These are phyloP conservation scores for Pitangus sulphuratus DNA, from an alignment of 2,797 vertebrate species.

Conservation along the genomic window DNA sequence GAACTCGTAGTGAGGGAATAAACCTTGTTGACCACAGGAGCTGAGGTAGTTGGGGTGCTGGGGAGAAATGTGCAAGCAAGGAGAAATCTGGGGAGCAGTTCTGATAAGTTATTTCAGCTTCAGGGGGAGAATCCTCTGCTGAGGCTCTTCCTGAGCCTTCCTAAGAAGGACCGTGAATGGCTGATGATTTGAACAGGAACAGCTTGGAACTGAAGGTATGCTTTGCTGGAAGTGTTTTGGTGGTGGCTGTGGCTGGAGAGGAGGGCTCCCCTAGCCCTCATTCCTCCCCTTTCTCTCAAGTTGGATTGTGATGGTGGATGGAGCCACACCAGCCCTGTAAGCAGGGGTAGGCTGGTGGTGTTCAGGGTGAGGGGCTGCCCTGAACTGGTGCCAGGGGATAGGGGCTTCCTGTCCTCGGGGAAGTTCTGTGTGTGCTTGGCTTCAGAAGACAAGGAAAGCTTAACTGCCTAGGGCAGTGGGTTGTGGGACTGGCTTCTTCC, in stretches of 20 bases:
- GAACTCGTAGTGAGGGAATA: accelerated
- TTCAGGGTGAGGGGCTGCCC: background rate
- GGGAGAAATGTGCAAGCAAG: accelerated
- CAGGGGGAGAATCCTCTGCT: background rate
- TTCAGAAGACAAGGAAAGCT: background rate
- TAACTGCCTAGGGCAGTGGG: accelerated
- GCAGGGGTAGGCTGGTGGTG: background rate
- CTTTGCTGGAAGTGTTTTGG: background rate
- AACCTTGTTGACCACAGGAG: accelerated
- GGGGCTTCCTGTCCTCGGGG: background rate
- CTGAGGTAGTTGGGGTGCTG: accelerated
- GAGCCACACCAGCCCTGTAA: background rate
- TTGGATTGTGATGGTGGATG: too few species aligned
- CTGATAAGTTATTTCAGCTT: background rate
- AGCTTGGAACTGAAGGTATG: accelerated
- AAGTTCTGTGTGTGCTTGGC: accelerated
- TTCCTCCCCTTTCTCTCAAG: accelerated
- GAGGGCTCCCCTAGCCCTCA: accelerated
- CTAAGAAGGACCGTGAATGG: accelerated
- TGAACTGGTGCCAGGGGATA: accelerated
- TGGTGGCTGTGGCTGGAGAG: background rate
- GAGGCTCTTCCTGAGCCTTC: background rate
- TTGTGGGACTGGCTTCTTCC: background rate
- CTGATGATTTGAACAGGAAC: background rate
- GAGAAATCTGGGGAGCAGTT: accelerated